phyloP scores from a whole-genome alignment of 2,797 vertebrate species.

The Scolopax bukidnonensis region DNA sequence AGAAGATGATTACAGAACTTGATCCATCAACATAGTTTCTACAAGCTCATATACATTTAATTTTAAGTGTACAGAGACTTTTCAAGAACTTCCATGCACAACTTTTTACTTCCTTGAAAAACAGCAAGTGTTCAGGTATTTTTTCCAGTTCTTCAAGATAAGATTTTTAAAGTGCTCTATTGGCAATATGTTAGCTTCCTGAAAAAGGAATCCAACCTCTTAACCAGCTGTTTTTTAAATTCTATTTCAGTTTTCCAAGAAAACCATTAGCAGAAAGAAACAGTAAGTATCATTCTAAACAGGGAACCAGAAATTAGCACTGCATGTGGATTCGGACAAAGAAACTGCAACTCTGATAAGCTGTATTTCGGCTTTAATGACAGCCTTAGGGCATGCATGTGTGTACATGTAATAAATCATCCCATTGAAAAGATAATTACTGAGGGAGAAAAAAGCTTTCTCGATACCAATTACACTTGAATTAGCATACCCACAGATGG shows the following conservation, averaged over 20 bases:
- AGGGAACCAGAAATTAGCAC: constrained; percentile 26
- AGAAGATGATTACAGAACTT: neutral
- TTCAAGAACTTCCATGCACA: neutral
- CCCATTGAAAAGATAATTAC: constrained; percentile 75
- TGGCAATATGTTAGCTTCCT: constrained; percentile 22
- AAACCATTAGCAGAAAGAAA: constrained; percentile 55
- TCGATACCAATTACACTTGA: constrained; percentile 62
- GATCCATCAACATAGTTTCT: neutral
- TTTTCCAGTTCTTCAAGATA: constrained; percentile 54
- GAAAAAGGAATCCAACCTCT: constrained; percentile 37
- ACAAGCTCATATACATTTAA: neutral
- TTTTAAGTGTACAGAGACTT: neutral
- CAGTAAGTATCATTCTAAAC: neutral
- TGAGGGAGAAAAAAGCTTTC: neutral
- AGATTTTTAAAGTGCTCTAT: constrained; percentile 44
- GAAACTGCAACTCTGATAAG: constrained; percentile 44
- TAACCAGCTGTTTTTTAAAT: constrained; percentile 28
- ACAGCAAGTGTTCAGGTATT: constrained; percentile 38
- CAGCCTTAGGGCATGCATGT: constrained; percentile 16
- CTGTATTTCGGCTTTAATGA: constrained; percentile 11
- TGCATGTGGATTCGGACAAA: constrained; percentile 42
- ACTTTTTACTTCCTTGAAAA: neutral
- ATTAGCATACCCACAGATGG: constrained; percentile 71
- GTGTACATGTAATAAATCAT: constrained; percentile 71
- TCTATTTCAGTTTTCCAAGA: constrained; percentile 53